Conservation (phyloP, 1,140 invertebrate species). For the Lamellibrachia luymesi region DNA sequence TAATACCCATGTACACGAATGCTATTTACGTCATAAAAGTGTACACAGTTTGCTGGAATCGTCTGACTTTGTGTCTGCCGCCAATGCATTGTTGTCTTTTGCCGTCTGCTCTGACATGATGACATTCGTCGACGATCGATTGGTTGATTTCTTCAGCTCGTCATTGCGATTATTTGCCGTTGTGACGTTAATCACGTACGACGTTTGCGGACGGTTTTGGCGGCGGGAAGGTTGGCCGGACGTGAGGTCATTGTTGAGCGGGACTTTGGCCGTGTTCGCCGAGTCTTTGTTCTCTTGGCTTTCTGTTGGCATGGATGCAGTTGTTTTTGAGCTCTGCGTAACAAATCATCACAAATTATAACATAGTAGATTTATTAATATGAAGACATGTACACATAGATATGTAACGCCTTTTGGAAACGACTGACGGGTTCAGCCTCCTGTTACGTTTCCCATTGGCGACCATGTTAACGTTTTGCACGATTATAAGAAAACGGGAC, state of each 20-base stretch:
- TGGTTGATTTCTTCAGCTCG: not conserved
- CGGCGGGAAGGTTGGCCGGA: not conserved
- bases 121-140: not conserved
- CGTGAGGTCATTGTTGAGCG: not conserved
- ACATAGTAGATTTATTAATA: too few species aligned
- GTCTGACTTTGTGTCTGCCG: not conserved
- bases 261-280: not conserved
- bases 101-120: not conserved
- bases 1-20: not conserved
- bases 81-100: not conserved
- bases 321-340: not conserved
- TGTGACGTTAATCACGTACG: not conserved
- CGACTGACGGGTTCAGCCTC: too few species aligned
- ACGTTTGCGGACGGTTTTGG: slow-evolving; percentile 3
- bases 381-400: too few species aligned
- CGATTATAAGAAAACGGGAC: too few species aligned
- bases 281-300: not conserved
- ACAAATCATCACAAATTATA: not conserved
- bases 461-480: too few species aligned
- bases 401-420: too few species aligned
- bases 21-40: not conserved
- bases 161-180: not conserved
- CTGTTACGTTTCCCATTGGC: too few species aligned
- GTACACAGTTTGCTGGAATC: not conserved
- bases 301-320: not conserved